Conservation (phyloP, 37 sponge, comb jelly and placozoan species). For the Cladorhizidae sp. region DNA sequence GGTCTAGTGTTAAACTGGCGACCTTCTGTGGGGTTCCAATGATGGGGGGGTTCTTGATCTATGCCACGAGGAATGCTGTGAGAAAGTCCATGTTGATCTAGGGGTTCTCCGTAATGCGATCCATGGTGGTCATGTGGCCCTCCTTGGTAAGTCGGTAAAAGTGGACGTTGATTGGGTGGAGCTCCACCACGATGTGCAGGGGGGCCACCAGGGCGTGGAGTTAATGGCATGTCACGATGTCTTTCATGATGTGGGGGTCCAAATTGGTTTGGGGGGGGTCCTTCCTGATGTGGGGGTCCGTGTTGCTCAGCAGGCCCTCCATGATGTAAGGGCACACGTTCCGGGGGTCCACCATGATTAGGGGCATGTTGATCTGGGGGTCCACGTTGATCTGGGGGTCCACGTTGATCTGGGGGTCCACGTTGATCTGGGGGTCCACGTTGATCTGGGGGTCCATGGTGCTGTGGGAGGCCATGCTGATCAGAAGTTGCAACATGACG, state of each 20-base stretch:
- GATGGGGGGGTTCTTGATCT: slow-evolving; percentile 1
- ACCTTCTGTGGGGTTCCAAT: neutral
- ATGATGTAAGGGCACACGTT: neutral
- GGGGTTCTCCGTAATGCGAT: neutral
- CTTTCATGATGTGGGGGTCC: neutral
- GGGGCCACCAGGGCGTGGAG: neutral
- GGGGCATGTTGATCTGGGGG: neutral
- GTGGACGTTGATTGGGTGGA: neutral
- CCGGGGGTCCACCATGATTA: slow-evolving; percentile 4
- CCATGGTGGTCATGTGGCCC: neutral
- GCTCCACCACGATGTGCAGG: neutral
- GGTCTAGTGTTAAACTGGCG: neutral
- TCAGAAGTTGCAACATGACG: neutral
- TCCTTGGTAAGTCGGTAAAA: neutral
- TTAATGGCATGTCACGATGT: too few species aligned
- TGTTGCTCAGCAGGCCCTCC: slow-evolving; percentile 1
- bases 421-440: neutral
- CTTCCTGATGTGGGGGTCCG: neutral
- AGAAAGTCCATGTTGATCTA: neutral
- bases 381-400: neutral
- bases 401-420: neutral
- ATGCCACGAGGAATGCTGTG: neutral
- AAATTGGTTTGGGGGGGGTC: neutral
- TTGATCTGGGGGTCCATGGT: neutral
- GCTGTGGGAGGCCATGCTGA: neutral